phyloP scores from a whole-genome alignment of 2,888 invertebrate species.

The Seira sanloemensis region DNA sequence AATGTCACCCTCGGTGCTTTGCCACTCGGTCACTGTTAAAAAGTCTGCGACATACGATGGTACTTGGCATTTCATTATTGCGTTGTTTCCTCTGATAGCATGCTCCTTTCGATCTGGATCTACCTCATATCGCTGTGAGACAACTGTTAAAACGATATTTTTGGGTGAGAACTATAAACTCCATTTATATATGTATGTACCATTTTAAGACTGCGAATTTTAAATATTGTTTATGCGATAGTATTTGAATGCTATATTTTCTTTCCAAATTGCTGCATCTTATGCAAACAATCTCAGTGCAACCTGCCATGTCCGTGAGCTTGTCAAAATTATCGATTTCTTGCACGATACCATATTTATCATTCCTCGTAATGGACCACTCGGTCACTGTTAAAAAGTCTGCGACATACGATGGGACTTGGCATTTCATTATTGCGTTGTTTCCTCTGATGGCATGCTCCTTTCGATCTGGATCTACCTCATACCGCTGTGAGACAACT shows the following conservation, averaged over 20 bases:
- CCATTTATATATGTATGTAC: too few relatives aligned
- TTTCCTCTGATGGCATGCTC: slow-evolving; percentile 75
- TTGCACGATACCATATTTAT: slow-evolving; percentile 68
- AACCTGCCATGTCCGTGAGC: slow-evolving; percentile 67
- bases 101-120: slow-evolving; percentile 88
- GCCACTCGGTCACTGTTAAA: slow-evolving; percentile 91
- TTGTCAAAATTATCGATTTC: slow-evolving; percentile 15
- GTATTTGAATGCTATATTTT: neutral
- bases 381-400: slow-evolving; percentile 89
- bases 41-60: slow-evolving; percentile 94
- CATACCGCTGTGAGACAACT: slow-evolving; percentile 93
- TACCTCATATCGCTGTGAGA: slow-evolving; percentile 91
- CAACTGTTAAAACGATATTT: slow-evolving; percentile 86
- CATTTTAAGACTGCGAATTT: too few relatives aligned
- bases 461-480: slow-evolving; percentile 91
- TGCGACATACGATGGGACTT: slow-evolving; percentile 90
- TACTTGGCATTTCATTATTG: slow-evolving; percentile 79
- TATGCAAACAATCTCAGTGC: neutral
- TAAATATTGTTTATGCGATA: too few relatives aligned
- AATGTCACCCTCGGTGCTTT: slow-evolving; percentile 77
- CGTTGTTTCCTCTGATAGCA: slow-evolving; percentile 71
- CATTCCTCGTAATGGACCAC: slow-evolving; percentile 79
- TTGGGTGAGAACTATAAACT: too few relatives aligned
- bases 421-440: slow-evolving; percentile 67
- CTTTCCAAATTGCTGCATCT: neutral